Evolutionary conservation across 2,797 vertebrate species (phyloP), one percentile per base, ranked within the genome.

Genomic region (Poeciliopsis turneri): DNA sequence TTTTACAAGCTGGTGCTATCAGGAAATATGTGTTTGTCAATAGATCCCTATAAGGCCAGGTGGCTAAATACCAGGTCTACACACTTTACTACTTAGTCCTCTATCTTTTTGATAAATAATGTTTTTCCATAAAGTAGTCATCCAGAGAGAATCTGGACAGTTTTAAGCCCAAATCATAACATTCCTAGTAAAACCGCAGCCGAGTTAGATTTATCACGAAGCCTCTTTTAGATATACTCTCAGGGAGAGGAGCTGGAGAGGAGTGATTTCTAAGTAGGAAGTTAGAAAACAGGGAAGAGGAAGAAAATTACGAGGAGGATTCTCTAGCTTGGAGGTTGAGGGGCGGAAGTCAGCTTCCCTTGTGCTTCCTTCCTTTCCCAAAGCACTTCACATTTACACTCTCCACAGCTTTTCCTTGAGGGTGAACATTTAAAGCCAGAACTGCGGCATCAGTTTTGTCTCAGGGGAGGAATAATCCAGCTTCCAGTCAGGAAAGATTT

Each of bases 401-500:
- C 86, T 90, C 81, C 84, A 87, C 83, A 80, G 84, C 78, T 82
- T 86, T 86, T 88, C 90, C 87, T 89, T 1, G 46, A 84, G 88
- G 87, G 78, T 83, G 5, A 47, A 81, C 89, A 82, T 89, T 93
- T 92, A 93, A 93, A 94, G 88, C 69, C 84, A 83, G 90, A 94
- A 93, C 89, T 87, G 86, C 33, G 74, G 87, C 87, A 90, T 86
- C 85, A 91, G 72, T 89, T 91, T 86, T 84, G 89, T 90, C 95
- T 90, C 88, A 15, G 0, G 93, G 90, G 94, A 90, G 85, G 73
- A 88, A 92, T 94, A 93, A 96, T 85, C 84, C 81, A 90, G 83
- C 81, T 89, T 91, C 84, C 87, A 91, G 86, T 84, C 66, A 84
- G 81, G 81, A 87, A 90, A 95, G 94, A 96, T 93, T 95, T 94